Base-by-base conservation (phyloP, 1,140 invertebrate species). In the Camponotus pennsylvanicus region DNA sequence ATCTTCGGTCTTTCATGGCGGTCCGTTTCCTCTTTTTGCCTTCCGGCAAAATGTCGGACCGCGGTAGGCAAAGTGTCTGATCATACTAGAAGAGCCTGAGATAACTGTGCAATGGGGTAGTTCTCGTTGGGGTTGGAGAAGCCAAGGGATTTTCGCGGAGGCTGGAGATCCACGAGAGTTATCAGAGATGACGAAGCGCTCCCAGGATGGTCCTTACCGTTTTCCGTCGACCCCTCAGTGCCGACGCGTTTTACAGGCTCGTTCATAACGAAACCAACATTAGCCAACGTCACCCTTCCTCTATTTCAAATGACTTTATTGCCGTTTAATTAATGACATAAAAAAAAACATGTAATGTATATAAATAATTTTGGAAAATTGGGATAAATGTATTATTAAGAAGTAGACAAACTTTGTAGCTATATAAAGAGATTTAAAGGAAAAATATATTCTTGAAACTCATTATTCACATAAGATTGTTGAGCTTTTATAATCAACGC, bases 151-250 rank as follows among this genome's bases (percentile, higher is more conserved):
- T 52, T 52, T 87, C 86, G 49, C 67, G 86, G 49, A 61, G 66
- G 64, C 80, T 61, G 77, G 78, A 83, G 79, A 67, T 86, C 85
- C 83, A 70, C 61, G 88, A 89, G 91, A 93, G 85, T 93, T 93
- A 93, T 93, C 93, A 92, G 92, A 92, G 90, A 94, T 94, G 93
- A 94, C 89, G 88, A 90, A 94, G 88, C 88, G 88, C 86, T 93
- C 93, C 93, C 93, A 90, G 59, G 92, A 90, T 89, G 85, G 90
- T 92, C 90, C 91, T 94, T 93, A 93, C 82, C 89, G 83, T 92
- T 93, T 92, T 91, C 89, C 59, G 59, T 70, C 86, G 79, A 73
- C 73, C 42, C 27, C 86, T 66, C 27, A 49, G 37, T 69, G 69
- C 63, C 32, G 34, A 45, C 49, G 67, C 45, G 59, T 57, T 52